Evolutionary conservation across 2,888 invertebrate species (phyloP).

Genomic region (Tetropium fuscum): DNA sequence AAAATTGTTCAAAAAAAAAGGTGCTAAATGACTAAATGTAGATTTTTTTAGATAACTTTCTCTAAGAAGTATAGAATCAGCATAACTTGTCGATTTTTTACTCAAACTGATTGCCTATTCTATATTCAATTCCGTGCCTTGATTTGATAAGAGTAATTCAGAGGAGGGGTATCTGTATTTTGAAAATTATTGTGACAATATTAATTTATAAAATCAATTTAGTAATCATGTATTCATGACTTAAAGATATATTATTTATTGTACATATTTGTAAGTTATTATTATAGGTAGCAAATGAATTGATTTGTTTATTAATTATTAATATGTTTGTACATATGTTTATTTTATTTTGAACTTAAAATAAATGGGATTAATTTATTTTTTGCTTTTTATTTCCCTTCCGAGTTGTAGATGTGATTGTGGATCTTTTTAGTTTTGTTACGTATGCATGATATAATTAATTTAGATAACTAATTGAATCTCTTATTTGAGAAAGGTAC

Average conservation of each 20-base stretch:
- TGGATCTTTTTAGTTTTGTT: constrained; percentile 33
- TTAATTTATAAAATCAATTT: too few relatives aligned
- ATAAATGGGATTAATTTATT: constrained; percentile 64
- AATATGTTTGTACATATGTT: constrained; percentile 60
- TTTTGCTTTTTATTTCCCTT: constrained; percentile 58
- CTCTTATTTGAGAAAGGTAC: too few relatives aligned
- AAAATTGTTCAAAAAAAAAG: constrained; percentile 19
- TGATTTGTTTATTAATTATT: constrained; percentile 50
- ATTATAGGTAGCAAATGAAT: constrained; percentile 51
- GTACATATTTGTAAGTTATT: constrained; percentile 54
- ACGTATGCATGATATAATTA: constrained; percentile 25
- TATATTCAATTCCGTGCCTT: constrained; percentile 26
- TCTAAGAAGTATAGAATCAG: too few relatives aligned
- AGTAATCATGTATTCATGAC: constrained; percentile 20
- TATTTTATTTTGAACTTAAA: constrained; percentile 61
- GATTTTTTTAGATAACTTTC: constrained; percentile 4
- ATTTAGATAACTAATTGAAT: too few relatives aligned
- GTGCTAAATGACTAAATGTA: constrained; percentile 22
- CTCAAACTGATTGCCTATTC: constrained; percentile 12
- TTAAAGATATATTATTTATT: constrained; percentile 41
- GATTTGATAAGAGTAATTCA: constrained; percentile 13
- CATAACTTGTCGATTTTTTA: too few relatives aligned
- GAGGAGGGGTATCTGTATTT: not conserved
- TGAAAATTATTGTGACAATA: constrained; percentile 21
- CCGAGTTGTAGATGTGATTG: constrained; percentile 30